These are phyloP conservation scores for Haliaeetus albicilla DNA, from an alignment of 2,797 vertebrate species.

Conservation along the genomic window DNA sequence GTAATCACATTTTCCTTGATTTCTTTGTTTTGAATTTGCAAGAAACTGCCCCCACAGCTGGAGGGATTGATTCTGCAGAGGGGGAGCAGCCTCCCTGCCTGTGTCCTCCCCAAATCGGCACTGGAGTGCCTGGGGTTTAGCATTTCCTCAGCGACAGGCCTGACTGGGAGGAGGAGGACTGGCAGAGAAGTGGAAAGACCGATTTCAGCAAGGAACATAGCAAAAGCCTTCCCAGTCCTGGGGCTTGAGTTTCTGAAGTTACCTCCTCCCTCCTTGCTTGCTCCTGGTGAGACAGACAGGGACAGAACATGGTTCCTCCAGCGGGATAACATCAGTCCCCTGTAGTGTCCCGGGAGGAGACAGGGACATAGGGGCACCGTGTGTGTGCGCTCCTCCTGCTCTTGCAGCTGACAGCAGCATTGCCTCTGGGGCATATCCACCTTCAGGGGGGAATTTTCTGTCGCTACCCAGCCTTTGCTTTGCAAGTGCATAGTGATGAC, in stretches of 20 bases:
- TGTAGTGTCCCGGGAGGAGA: not conserved
- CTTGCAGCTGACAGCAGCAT: not conserved
- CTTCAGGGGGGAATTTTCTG: not conserved
- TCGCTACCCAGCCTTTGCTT: not conserved
- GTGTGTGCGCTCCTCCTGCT: not conserved
- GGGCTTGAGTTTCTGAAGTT: not conserved
- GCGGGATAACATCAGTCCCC: not conserved
- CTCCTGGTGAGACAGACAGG: not conserved
- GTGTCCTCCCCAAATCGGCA: accelerated
- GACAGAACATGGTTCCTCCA: not conserved
- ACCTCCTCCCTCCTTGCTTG: not conserved
- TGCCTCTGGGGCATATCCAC: not conserved
- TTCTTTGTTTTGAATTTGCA: not conserved
- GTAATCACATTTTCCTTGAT: not conserved
- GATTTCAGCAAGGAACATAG: not conserved
- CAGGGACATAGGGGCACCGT: not conserved
- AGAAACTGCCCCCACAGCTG: not conserved
- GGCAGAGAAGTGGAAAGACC: not conserved
- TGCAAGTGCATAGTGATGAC: not conserved
- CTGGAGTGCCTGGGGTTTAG: not conserved
- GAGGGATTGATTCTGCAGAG: not conserved
- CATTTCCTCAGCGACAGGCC: not conserved
- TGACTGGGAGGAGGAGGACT: not conserved
- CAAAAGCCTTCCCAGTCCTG: not conserved
- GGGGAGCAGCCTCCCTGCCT: not conserved